These are phyloP conservation scores for Montipora capricornis DNA, from an alignment of 64 coral and sea anemone species.

Conservation along the genomic window DNA sequence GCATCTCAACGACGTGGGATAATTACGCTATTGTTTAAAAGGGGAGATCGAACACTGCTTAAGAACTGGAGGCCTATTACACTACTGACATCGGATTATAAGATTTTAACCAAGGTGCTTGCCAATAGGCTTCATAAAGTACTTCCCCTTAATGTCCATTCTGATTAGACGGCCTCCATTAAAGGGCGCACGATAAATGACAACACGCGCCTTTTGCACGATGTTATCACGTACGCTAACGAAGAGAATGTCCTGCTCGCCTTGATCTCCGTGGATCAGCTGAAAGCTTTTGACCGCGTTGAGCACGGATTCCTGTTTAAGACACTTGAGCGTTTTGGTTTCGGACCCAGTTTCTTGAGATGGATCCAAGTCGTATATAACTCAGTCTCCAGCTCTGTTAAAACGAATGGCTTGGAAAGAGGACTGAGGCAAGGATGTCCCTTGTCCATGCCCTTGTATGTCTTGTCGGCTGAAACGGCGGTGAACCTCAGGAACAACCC, in stretches of 20 bases:
- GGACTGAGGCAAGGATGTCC: constrained; percentile 15
- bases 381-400: constrained; percentile 13
- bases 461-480: constrained; percentile 14
- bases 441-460: constrained; percentile 59
- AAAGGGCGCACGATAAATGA: constrained; percentile 7
- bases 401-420: background rate
- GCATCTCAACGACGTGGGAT: background rate
- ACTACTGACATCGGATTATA: constrained; percentile 60
- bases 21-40: no score
- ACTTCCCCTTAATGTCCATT: background rate
- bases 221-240: constrained; percentile 12
- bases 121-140: constrained; percentile 2
- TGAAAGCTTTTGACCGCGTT: background rate
- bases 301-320: background rate
- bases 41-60: background rate
- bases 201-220: background rate
- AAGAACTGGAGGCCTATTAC: constrained; percentile 56
- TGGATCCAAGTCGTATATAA: constrained; percentile 43
- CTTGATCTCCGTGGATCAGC: constrained; percentile 1
- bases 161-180: constrained; percentile 21
- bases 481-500: background rate
- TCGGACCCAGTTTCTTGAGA: constrained; percentile 10
- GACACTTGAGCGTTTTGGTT: background rate
- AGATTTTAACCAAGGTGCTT: constrained; percentile 51
- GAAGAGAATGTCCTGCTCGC: background rate